phyloP scores from a whole-genome alignment of 2,888 invertebrate species.

The Zygogramma bicolorata region DNA sequence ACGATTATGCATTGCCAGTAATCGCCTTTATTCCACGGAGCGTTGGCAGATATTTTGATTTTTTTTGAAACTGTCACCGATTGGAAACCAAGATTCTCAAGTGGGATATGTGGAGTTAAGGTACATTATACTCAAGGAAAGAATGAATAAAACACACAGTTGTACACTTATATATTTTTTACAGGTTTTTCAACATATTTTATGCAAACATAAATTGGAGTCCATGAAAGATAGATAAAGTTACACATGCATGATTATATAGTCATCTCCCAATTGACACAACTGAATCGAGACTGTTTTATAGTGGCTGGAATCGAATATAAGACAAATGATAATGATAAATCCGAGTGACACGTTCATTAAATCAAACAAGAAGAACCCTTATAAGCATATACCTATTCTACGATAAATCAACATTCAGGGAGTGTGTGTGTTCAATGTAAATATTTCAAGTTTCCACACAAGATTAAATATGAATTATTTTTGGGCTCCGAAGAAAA shows the following conservation, averaged over 20 bases:
- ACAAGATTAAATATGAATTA: neutral
- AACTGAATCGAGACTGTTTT: no score
- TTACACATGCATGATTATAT: neutral
- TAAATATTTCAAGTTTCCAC: neutral
- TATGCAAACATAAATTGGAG: slow-evolving; percentile 7
- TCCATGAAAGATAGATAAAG: neutral
- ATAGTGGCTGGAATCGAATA: no score
- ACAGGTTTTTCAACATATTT: neutral
- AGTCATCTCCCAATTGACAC: neutral
- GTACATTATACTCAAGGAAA: neutral
- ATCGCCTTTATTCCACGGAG: no score
- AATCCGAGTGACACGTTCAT: neutral
- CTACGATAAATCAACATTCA: no score
- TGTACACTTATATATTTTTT: slow-evolving; percentile 1
- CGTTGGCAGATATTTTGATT: no score
- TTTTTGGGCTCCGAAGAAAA: neutral
- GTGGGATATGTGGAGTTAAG: no score
- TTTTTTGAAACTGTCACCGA: no score
- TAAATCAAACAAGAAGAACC: neutral
- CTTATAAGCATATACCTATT: no score
- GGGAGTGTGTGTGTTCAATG: neutral
- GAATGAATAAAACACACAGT: neutral
- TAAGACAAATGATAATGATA: no score
- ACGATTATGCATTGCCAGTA: no score
- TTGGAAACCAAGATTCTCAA: no score